Evolutionary conservation across 2,113 vertebrate genomes (phyloP), one percentile per base, ranked within the genome.

Genomic region (Eulemur macaco): DNA sequence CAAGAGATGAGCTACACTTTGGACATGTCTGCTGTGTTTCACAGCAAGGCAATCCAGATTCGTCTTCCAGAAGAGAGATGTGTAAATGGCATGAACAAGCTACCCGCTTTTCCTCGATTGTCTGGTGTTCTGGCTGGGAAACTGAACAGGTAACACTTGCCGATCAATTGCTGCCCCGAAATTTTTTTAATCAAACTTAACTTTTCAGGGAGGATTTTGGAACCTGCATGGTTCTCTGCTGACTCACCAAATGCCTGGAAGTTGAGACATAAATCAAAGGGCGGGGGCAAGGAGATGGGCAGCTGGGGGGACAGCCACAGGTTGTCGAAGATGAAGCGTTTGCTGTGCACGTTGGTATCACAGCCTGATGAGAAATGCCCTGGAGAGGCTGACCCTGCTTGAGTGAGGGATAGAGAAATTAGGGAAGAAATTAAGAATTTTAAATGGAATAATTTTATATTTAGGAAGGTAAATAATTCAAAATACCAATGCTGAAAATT

Each of bases 141-240:
- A 94, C 34, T 90, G 73, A 92, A 97, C 4, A 68, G 69, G n/a
- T 21, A 58, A 64, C 64, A 86, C 11, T 23, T 88, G 29, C 39
- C 93, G 93, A 63, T 96, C 20, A 39, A 89, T 89, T 90, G 94
- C 95, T 96, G 73, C 37, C 34, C 21, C 21, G 63, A 97, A 85
- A 92, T 97, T 96, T 96, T 97, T 81, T 90, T 85, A 80, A 81
- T 97, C 90, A 77, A 86, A 89, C 85, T 95, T 84, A 96, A 94
- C 69, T 97, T 97, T 97, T 96, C 27, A 90, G 96, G 97, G 94
- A 85, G 97, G 50, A 95, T 96, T 95, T 98, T 98, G 96, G 94
- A 97, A 97, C 83, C 15, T 21, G 71, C 95, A 92, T 90, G 98
- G 89, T 71, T 95, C 89, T 98, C 83, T 96, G 50, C 89, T 86